Base-by-base conservation (phyloP, 2,797 vertebrate genomes). In the Neostethus bicornis region DNA sequence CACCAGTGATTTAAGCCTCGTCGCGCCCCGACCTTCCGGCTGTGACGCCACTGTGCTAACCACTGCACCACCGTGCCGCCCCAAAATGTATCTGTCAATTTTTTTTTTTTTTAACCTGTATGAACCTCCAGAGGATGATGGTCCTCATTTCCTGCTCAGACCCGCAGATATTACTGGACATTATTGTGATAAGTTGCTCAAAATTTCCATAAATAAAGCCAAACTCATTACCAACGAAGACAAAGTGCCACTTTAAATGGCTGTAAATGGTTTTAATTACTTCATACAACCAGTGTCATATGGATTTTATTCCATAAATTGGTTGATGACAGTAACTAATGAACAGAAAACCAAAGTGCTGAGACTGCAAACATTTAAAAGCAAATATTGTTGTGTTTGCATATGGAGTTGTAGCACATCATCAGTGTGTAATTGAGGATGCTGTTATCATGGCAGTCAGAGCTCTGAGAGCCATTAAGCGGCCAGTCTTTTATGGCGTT, bases 401-500 rank as follows among this genome's bases (percentile, higher is more conserved):
- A 77, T 82, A 77, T 85, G 73, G 59, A 66, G 68, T 69, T 73
- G 78, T 77, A 74, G 84, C 74, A 81, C 86, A 83, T 84, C 35
- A 79, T 84, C 71, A 65, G 76, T 56, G 75, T 85, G 72, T 87
- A 87, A 85, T 83, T 81, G 83, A 85, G 75, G 85, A 85, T 79
- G 84, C 86, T 85, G 85, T 86, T 89, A 89, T 90, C 88, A 62
- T 73, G 83, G 75, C 84, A 77, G 79, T 85, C 79, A 73, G 83
- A 77, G 83, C 79, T 57, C 88, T 87, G 85, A 89, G 88, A 89
- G 79, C 84, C 86, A 88, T 89, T 85, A 87, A 81, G 82, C 65
- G 87, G 75, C 78, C 81, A 70, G 71, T 85, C 85, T 88, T 92
- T 91, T 89, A 91, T 90, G 91, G 91, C 89, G 70, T 82, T 84